These are phyloP conservation scores for Drosophila erecta DNA, from an alignment of 1,140 invertebrate genomes.

Conservation along the genomic window DNA sequence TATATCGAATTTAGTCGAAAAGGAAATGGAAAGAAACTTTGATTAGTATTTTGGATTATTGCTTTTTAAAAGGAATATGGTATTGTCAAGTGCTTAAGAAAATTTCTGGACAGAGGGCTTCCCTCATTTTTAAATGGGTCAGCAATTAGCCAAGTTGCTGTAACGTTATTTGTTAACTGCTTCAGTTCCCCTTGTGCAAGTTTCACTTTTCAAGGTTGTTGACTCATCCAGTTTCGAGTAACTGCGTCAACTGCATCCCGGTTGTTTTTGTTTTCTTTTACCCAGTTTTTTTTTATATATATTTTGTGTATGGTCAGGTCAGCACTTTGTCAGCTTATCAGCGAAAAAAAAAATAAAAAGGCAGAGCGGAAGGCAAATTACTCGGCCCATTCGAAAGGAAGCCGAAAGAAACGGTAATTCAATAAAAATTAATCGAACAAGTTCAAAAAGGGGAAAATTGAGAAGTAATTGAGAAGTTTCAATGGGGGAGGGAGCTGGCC, in stretches of 20 bases:
- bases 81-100: neutral
- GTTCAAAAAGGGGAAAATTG: conserved; percentile 44
- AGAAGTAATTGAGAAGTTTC: conserved; percentile 27
- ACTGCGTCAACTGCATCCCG: conserved; percentile 21
- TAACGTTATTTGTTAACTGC: conserved; percentile 39
- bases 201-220: conserved; percentile 76
- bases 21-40: no score
- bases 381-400: conserved; percentile 38
- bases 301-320: conserved; percentile 57
- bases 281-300: conserved; percentile 1
- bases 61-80: no score
- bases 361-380: conserved; percentile 35
- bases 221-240: conserved; percentile 51
- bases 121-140: conserved; percentile 56
- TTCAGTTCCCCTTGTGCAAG: conserved; percentile 38
- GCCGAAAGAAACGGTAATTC: conserved; percentile 44
- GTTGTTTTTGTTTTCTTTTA: conserved; percentile 13
- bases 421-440: conserved; percentile 50
- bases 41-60: no score
- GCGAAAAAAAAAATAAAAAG: conserved; percentile 7
- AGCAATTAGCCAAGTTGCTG: conserved; percentile 53
- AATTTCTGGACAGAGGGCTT: neutral
- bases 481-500: neutral
- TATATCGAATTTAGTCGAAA: no score
- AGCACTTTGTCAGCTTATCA: conserved; percentile 50